Evolutionary conservation across 2,888 invertebrate species (phyloP), one percentile per base, ranked within the genome.

Genomic region (Criorhina ranunculi): DNA sequence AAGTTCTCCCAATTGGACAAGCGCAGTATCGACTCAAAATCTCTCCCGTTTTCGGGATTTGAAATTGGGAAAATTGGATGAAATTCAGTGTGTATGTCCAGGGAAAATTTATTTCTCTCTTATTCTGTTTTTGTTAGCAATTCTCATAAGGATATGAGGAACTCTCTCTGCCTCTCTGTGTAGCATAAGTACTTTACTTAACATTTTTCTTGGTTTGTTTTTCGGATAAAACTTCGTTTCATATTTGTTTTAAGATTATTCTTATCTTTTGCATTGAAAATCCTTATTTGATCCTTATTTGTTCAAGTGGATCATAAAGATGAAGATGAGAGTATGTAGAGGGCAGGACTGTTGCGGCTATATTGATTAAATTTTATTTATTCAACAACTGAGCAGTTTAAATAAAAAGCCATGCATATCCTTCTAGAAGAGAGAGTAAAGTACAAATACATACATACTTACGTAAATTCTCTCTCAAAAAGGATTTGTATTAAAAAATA

Each of bases 351-450:
- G 6, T 72, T n/a, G n/a, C n/a, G n/a, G 24, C 1, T 24, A 4
- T 62, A 78, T 82, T 78, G 82, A 82, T 66, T 82, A 46, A 60
- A 72, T 55, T 44, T 60, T 46, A 82, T 77, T 77, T 77, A 72
- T 77, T 77, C 59, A 70, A 37, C 70, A 70, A 44, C 49, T 70
- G 51, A 66, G 42, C 24, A 44, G 29, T 11, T 73, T 60, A 59
- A 4, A 37, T 0, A 37, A 40, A 44, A 33, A 40, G 11, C 8
- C 19, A 19, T 44, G 17, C 12, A 42, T 67, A n/a, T n/a, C n/a
- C n/a, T n/a, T 15, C 37, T 55, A 19, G 37, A 15, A 40, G 15
- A 40, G 12, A 75, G 31, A 51, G 37, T 12, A 59, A 31, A 59
- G 24, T 24, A 33, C 66, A 66, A 66, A 57, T 31, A 59, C 24